Evolutionary conservation across 2,113 vertebrate genomes (phyloP), one percentile per base, ranked within the genome.

Genomic region (Triplophysa rosa): DNA sequence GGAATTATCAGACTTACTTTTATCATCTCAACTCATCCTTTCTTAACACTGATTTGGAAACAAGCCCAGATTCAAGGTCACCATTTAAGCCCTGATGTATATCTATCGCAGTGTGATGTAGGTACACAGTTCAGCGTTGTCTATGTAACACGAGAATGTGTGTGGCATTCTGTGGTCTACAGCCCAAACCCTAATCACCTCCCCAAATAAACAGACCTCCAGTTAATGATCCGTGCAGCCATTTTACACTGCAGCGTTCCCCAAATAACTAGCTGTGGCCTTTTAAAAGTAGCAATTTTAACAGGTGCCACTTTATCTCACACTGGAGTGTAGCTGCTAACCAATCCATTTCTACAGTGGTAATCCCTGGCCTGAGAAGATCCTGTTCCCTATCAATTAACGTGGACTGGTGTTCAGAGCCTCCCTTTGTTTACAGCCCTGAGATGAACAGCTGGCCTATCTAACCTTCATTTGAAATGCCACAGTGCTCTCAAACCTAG

Each of bases 401-500:
- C 70, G 68, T 10, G 42, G 67, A 74, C 78, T 78, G 82, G 81
- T 29, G 68, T 83, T 80, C 77, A 74, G 70, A 84, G 81, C 76
- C 47, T 72, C 63, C 72, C 87, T 80, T 83, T 85, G 80, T 87
- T 84, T 68, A 65, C 42, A 68, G 52, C 77, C 83, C 64, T 74
- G 82, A 67, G 52, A 63, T 23, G 80, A 89, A 86, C 88, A 84
- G 77, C 82, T 86, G 87, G 80, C 49, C 78, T 87, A 76, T 85
- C 69, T 85, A 70, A 88, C 71, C 72, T 83, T 84, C 76, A 82
- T 71, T 86, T 77, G 62, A 88, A 90, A 89, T 83, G 79, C 85
- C 64, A 82, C 74, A 75, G 72, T 84, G 87, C 87, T 85, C 83
- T 90, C 85, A 87, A 85, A 82, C 82, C 33, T 74, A 82, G 86